A percentile compares a stretch with the other conserved stretches of the same genome.
phyloP scores from a whole-genome alignment of 2,888 invertebrate genomes.

The Agonopterix alstromeriana region DNA sequence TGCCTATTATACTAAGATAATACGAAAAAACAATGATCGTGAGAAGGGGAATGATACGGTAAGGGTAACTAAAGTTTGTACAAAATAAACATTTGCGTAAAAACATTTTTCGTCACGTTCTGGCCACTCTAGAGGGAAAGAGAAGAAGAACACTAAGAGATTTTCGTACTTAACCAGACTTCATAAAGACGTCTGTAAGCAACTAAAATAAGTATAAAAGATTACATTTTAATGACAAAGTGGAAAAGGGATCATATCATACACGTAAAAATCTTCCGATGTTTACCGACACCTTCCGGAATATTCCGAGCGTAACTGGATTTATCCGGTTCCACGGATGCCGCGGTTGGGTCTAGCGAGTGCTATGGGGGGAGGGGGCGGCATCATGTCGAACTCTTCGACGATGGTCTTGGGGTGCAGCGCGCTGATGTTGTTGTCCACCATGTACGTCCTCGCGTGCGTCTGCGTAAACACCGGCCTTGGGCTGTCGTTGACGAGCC shows the following conservation, averaged over 20 bases:
- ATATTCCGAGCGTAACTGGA: not conserved
- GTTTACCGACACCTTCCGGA: too few relatives aligned
- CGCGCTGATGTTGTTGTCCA: slow-evolving; percentile 71
- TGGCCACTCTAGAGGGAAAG: slow-evolving; percentile 42
- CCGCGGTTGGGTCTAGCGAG: slow-evolving; percentile 30
- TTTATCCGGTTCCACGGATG: slow-evolving; percentile 7
- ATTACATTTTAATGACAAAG: too few relatives aligned
- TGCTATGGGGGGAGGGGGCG: slow-evolving; percentile 36
- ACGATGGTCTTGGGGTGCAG: slow-evolving; percentile 78
- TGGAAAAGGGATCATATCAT: too few relatives aligned
- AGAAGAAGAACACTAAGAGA: slow-evolving; percentile 40
- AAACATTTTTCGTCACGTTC: slow-evolving; percentile 26
- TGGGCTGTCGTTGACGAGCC: slow-evolving; percentile 49
- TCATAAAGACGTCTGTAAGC: too few relatives aligned
- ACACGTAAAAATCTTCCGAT: too few relatives aligned
- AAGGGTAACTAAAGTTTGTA: too few relatives aligned
- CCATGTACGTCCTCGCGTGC: slow-evolving; percentile 71
- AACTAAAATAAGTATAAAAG: too few relatives aligned
- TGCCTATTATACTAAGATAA: too few relatives aligned
- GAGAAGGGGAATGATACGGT: too few relatives aligned
- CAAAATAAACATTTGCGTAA: not conserved
- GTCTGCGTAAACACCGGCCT: slow-evolving; percentile 56
- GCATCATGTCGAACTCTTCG: slow-evolving; percentile 67
- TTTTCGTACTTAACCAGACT: too few relatives aligned
- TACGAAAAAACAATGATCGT: too few relatives aligned